Evolutionary conservation across 2,797 vertebrate species (phyloP).

Genomic region (Tenualosa thibaudeaui): DNA sequence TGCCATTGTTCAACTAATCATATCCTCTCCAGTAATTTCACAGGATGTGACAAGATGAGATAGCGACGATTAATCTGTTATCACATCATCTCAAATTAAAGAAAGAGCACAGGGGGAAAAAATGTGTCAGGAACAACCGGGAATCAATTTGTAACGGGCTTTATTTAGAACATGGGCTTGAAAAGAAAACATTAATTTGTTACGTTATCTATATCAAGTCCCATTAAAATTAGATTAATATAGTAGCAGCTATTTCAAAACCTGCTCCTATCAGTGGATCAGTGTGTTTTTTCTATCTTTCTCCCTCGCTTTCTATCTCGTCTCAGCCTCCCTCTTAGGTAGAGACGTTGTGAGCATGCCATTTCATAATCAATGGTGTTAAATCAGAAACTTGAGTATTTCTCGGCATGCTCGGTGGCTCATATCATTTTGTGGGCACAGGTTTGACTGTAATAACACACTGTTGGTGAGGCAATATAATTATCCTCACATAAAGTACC

Average conservation of each 20-base stretch:
- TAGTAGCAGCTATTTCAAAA: constrained; percentile 73
- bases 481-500: constrained; percentile 83
- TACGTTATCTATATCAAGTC: constrained; percentile 77
- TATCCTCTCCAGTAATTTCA: constrained; percentile 81
- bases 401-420: not conserved
- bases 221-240: constrained; percentile 82
- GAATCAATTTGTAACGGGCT: constrained; percentile 75
- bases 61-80: constrained; percentile 76
- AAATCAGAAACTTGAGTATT: constrained; percentile 18
- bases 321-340: not conserved
- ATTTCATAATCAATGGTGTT: constrained; percentile 13
- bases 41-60: constrained; percentile 80
- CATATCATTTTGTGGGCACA: constrained; percentile 14
- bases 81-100: constrained; percentile 77
- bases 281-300: constrained; percentile 38
- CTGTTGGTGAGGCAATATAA: constrained; percentile 6
- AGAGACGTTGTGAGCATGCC: not conserved
- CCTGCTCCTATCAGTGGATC: constrained; percentile 67
- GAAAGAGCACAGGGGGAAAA: constrained; percentile 59
- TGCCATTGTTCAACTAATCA: constrained; percentile 80
- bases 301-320: not conserved
- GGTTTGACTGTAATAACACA: constrained; percentile 25
- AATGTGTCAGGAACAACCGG: constrained; percentile 65
- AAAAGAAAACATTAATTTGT: constrained; percentile 81
- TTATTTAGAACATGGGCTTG: constrained; percentile 74